Evolutionary conservation across 1,140 invertebrate genomes (phyloP).

Genomic region (Calosoma granatense): DNA sequence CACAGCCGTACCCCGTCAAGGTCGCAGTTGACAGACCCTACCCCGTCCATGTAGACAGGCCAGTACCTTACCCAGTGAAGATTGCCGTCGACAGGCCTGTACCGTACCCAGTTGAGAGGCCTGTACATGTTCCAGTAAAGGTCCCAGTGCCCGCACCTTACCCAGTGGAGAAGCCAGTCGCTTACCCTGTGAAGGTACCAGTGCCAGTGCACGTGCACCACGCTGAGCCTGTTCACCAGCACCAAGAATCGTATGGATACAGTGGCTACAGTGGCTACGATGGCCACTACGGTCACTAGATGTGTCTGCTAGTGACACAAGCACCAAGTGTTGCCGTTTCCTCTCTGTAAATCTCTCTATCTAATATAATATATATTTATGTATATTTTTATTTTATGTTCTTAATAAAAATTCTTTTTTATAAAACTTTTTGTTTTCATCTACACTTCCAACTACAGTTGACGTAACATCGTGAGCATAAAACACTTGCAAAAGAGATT

Average conservation of each 20-base stretch:
- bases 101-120: constrained; percentile 12
- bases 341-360: constrained; percentile 28
- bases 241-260: constrained; percentile 20
- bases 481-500: background rate
- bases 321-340: constrained; percentile 33
- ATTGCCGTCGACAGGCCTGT: constrained; percentile 25
- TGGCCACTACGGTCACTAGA: constrained; percentile 37
- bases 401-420: constrained; percentile 32
- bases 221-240: constrained; percentile 24
- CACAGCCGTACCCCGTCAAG: constrained; percentile 41
- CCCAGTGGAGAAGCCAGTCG: constrained; percentile 12
- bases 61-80: constrained; percentile 45
- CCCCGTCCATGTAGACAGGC: constrained; percentile 53
- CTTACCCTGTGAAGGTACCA: constrained; percentile 23
- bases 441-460: background rate
- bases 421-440: background rate
- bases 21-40: constrained; percentile 57
- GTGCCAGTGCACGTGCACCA: constrained; percentile 33
- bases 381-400: constrained; percentile 34
- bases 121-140: constrained; percentile 21
- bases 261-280: constrained; percentile 24
- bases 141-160: constrained; percentile 32
- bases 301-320: constrained; percentile 30
- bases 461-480: no score
- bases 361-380: constrained; percentile 36